phyloP scores from a whole-genome alignment of 1,140 invertebrate species.

The Lepidurus packardi region DNA sequence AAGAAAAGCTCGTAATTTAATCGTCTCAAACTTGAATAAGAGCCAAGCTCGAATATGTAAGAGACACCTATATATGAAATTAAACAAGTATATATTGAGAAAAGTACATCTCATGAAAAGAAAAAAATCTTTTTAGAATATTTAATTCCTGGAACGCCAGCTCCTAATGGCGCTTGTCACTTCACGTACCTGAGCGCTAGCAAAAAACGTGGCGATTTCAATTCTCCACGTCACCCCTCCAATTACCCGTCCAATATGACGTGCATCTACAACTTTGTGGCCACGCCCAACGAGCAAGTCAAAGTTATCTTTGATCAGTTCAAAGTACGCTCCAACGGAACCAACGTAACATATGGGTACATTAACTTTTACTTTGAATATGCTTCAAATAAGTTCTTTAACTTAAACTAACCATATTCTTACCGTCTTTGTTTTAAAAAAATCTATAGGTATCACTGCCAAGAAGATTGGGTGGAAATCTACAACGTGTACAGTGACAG shows the following conservation, averaged over 20 bases:
- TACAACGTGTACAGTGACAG: conserved; percentile 77
- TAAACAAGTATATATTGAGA: too few relatives aligned
- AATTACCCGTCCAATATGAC: conserved; percentile 90
- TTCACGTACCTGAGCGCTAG: conserved; percentile 84
- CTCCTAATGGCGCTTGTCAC: conserved; percentile 77
- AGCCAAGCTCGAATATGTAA: too few relatives aligned
- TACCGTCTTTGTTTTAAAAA: not conserved
- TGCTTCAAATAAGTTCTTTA: not conserved
- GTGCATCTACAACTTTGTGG: conserved; percentile 84
- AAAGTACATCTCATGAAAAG: too few relatives aligned
- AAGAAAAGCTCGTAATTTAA: too few relatives aligned
- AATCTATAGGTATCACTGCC: conserved; percentile 52
- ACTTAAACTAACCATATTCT: conserved; percentile 25
- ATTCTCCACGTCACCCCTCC: conserved; percentile 89
- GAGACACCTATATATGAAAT: too few relatives aligned
- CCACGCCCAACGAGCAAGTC: conserved; percentile 81
- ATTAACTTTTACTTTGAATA: conserved; percentile 33
- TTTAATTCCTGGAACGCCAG: conserved; percentile 87
- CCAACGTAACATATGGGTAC: conserved; percentile 54
- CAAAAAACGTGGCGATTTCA: conserved; percentile 81
- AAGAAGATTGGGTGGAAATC: conserved; percentile 88
- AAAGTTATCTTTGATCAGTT: conserved; percentile 89
- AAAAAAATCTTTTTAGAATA: conserved; percentile 57
- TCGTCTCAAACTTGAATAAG: too few relatives aligned
- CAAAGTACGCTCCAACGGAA: conserved; percentile 62